phyloP scores from a whole-genome alignment of 2,113 vertebrate species.

The Hystrix brachyura region DNA sequence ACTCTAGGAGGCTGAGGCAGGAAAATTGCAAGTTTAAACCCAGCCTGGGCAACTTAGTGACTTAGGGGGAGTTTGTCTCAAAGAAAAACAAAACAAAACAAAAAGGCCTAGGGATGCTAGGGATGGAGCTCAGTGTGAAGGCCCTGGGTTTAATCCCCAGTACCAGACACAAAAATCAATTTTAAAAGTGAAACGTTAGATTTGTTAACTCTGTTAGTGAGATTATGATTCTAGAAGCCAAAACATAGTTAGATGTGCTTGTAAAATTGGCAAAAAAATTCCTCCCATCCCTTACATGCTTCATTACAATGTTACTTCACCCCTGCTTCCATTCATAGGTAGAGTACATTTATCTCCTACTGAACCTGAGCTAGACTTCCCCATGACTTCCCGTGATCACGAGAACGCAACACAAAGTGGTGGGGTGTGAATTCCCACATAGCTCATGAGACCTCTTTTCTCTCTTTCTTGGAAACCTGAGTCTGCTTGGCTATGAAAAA shows the following conservation, averaged over 20 bases:
- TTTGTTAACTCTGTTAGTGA: neutral
- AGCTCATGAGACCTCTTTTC: neutral
- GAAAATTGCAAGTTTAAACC: neutral
- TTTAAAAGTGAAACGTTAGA: conserved; percentile 21
- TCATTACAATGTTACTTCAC: neutral
- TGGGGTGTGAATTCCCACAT: neutral
- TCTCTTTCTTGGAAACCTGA: neutral
- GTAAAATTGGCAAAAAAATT: neutral
- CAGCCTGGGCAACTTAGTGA: neutral
- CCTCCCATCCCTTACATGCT: neutral
- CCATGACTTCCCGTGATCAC: neutral
- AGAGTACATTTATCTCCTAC: neutral
- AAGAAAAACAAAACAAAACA: neutral
- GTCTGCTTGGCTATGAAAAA: neutral
- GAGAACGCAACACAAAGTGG: neutral
- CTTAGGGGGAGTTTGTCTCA: neutral
- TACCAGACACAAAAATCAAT: neutral
- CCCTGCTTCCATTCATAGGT: neutral
- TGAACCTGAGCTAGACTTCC: neutral
- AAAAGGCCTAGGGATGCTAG: neutral
- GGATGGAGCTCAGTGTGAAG: neutral
- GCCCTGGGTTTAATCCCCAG: neutral
- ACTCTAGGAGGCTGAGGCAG: neutral
- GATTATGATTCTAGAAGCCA: neutral
- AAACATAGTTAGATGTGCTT: neutral